A percentile compares a stretch with the other conserved stretches of the same genome.
phyloP scores from a whole-genome alignment of 2,888 invertebrate genomes.

The Ptycholaimellus sp. region DNA sequence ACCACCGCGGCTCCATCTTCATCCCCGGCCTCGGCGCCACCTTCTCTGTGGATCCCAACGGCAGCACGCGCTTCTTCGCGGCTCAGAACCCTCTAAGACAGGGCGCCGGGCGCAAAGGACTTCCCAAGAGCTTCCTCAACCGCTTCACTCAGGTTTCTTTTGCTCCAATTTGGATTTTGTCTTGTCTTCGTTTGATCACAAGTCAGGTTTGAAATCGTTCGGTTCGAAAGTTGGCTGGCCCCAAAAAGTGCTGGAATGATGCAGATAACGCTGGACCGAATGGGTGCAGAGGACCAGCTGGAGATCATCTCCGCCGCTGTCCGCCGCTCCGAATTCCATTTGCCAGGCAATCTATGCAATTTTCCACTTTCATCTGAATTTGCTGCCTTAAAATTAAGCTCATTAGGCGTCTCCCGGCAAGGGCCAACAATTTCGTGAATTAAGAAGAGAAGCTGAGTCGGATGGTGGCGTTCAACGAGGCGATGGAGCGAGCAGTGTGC shows the following conservation, averaged over 20 bases:
- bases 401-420: too few species aligned
- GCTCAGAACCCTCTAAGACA: conserved; percentile 90
- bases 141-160: conserved; percentile 61
- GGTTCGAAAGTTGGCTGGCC: background rate
- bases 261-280: too few species aligned
- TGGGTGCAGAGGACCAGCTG: too few species aligned
- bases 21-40: conserved; percentile 70
- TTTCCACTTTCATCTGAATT: too few species aligned
- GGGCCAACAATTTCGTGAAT: conserved; percentile 8
- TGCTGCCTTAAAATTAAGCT: too few species aligned
- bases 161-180: background rate
- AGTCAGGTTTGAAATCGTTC: background rate
- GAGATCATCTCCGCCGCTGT: too few species aligned
- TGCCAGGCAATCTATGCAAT: too few species aligned
- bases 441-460: conserved; percentile 5
- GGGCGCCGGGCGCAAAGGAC: conserved; percentile 77
- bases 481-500: conserved; percentile 9
- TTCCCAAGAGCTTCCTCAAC: conserved; percentile 87
- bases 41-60: conserved; percentile 12
- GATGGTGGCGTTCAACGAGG: conserved; percentile 57
- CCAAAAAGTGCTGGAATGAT: background rate
- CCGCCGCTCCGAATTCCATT: too few species aligned
- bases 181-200: background rate
- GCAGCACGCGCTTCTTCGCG: conserved; percentile 64
- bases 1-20: conserved; percentile 82